Percentiles rank a stretch among this genome's conserved stretches.
Evolutionary conservation across 2,113 vertebrate genomes (phyloP).

Genomic region (Dasyornis broadbenti): DNA sequence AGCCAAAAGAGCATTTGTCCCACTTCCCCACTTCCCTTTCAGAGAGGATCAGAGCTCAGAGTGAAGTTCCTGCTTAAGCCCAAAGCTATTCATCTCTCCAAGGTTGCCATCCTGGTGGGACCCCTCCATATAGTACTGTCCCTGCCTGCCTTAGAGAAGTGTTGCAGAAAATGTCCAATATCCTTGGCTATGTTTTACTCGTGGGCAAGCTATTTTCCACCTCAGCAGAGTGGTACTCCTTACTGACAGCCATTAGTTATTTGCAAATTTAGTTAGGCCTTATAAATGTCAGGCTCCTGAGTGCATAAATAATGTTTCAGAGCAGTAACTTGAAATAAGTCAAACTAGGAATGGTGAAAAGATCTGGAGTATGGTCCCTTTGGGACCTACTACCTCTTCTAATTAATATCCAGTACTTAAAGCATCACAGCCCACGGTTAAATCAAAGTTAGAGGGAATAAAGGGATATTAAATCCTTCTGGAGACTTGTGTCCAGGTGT

Average conservation of each 20-base stretch:
- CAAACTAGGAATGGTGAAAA: neutral
- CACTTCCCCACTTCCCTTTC: neutral
- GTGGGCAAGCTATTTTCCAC: neutral
- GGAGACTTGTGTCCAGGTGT: neutral
- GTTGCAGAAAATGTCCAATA: neutral
- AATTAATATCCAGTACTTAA: conserved; percentile 50
- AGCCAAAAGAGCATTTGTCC: neutral
- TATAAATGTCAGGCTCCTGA: neutral
- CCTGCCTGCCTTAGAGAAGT: neutral
- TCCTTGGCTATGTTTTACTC: neutral
- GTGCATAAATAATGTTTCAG: conserved; percentile 28
- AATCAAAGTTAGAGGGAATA: conserved; percentile 47
- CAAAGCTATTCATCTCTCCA: neutral
- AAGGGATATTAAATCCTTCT: neutral
- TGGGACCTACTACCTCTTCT: conserved; percentile 12
- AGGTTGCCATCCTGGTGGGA: neutral
- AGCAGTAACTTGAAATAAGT: conserved; percentile 23
- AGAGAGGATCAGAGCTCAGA: neutral
- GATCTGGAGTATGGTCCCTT: neutral
- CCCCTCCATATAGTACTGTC: neutral
- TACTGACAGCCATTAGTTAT: conserved; percentile 24
- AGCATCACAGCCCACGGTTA: conserved; percentile 8
- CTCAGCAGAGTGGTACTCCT: conserved; percentile 12
- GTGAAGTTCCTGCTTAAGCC: neutral
- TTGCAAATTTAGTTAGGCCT: neutral